Conservation (phyloP, 2,888 invertebrate genomes). For the Apamea anceps region DNA sequence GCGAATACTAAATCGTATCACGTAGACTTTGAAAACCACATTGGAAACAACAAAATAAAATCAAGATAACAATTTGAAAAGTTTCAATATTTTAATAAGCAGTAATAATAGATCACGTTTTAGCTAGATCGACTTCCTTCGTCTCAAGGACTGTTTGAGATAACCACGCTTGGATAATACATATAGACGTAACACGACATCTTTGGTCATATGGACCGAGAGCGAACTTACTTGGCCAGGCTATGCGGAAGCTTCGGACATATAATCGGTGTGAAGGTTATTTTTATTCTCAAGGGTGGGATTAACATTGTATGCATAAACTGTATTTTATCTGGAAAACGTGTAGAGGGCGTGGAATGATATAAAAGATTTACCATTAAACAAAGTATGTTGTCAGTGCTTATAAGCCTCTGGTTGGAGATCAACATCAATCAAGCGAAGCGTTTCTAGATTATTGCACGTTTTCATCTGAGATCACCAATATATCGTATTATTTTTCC, state of each 20-base stretch:
- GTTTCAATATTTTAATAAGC: slow-evolving; percentile 30
- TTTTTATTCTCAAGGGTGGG: slow-evolving; percentile 80
- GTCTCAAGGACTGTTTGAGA: slow-evolving; percentile 68
- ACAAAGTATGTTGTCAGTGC: slow-evolving; percentile 17
- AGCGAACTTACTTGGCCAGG: slow-evolving; percentile 60
- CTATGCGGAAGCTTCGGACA: slow-evolving; percentile 77
- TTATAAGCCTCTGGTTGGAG: slow-evolving; percentile 10
- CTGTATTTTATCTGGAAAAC: slow-evolving; percentile 65
- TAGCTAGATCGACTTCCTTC: slow-evolving; percentile 70
- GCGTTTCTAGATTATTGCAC: slow-evolving; percentile 27
- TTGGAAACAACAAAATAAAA: slow-evolving; percentile 56
- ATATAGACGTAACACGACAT: slow-evolving; percentile 69
- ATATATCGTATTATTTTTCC: slow-evolving; percentile 22
- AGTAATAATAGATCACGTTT: slow-evolving; percentile 65
- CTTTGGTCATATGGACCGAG: slow-evolving; percentile 70
- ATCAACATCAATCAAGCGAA: slow-evolving; percentile 22
- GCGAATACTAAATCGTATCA: slow-evolving; percentile 77
- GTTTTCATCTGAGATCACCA: slow-evolving; percentile 37
- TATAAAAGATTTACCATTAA: slow-evolving; percentile 29
- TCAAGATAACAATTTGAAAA: slow-evolving; percentile 15
- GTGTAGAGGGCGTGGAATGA: slow-evolving; percentile 31
- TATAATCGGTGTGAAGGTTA: slow-evolving; percentile 78
- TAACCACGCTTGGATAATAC: slow-evolving; percentile 61
- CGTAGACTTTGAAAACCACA: slow-evolving; percentile 71
- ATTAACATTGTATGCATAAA: slow-evolving; percentile 76